Conservation (phyloP, 1,140 invertebrate genomes). For the Vollenhovia emeryi region DNA sequence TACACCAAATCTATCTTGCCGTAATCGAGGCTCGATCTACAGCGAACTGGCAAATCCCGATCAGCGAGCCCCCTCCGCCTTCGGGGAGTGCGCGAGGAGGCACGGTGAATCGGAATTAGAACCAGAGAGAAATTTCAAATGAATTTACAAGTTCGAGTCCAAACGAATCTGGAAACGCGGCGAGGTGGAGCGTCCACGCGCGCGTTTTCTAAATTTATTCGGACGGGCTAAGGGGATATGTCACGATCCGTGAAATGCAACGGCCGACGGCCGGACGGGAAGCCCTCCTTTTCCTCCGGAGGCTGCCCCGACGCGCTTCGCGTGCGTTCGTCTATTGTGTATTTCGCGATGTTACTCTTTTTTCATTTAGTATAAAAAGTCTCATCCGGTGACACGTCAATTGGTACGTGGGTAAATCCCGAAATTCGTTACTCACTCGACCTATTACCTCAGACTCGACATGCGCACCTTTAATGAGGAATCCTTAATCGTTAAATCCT, state of each 20-base stretch:
- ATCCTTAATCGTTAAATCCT: constrained; percentile 78
- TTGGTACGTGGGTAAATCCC: constrained; percentile 68
- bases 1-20: constrained; percentile 40
- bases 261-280: neutral
- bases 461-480: constrained; percentile 77
- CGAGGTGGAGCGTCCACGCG: neutral
- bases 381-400: constrained; percentile 65
- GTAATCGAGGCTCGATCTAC: constrained; percentile 10
- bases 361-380: constrained; percentile 68
- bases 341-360: constrained; percentile 74
- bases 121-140: neutral
- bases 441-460: constrained; percentile 66
- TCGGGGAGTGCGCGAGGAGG: too few species aligned
- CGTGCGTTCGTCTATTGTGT: constrained; percentile 74
- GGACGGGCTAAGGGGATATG: constrained; percentile 28
- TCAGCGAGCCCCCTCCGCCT: neutral
- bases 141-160: neutral
- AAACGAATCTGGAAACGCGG: neutral
- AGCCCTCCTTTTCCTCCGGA: neutral
- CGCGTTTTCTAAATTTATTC: constrained; percentile 22
- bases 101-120: neutral
- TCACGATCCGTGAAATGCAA: constrained; percentile 49
- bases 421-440: constrained; percentile 71
- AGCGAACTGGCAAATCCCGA: neutral
- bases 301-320: constrained; percentile 75